Evolutionary conservation across 2,113 vertebrate genomes (phyloP).

Genomic region (Ondatra zibethicus): DNA sequence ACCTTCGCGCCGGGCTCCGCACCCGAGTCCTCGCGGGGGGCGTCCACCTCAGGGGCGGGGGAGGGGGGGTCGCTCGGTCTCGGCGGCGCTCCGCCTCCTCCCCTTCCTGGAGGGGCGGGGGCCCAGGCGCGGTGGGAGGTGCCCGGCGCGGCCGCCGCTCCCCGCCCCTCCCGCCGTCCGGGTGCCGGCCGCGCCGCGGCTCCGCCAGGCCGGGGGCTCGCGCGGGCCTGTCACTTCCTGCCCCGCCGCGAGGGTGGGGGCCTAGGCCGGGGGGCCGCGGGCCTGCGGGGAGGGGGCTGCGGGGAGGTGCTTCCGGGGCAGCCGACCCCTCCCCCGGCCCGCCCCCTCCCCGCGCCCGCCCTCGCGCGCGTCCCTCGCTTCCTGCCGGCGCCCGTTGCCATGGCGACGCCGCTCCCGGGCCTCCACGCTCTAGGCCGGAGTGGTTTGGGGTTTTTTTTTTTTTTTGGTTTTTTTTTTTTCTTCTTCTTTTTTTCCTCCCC

Average conservation of each 20-base stretch:
- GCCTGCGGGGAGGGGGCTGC: conserved; percentile 67
- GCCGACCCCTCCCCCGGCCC: conserved; percentile 66
- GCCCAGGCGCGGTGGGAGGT: conserved; percentile 73
- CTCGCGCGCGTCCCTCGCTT: conserved; percentile 73
- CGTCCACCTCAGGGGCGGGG: conserved; percentile 72
- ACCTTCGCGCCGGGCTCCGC: conserved; percentile 74
- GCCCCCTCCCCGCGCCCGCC: conserved; percentile 60
- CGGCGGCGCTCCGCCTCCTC: conserved; percentile 78
- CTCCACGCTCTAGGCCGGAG: conserved; percentile 36
- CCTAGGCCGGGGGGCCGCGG: conserved; percentile 60
- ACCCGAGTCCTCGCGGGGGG: conserved; percentile 61
- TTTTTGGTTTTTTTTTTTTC: background rate
- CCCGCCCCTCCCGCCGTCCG: conserved; percentile 75
- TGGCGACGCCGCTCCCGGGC: conserved; percentile 76
- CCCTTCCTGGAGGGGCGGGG: conserved; percentile 78
- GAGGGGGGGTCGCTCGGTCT: conserved; percentile 67
- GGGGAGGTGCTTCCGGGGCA: conserved; percentile 82
- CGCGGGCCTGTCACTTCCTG: conserved; percentile 78
- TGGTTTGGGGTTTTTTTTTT: background rate
- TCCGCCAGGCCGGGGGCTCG: conserved; percentile 70
- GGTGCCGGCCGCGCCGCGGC: conserved; percentile 67
- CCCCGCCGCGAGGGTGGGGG: conserved; percentile 68
- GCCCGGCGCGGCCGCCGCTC: conserved; percentile 72
- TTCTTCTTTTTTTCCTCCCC: background rate
- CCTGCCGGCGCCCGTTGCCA: conserved; percentile 81